phyloP scores from a whole-genome alignment of 2,888 invertebrate genomes.

The Drosophila neotestacea region DNA sequence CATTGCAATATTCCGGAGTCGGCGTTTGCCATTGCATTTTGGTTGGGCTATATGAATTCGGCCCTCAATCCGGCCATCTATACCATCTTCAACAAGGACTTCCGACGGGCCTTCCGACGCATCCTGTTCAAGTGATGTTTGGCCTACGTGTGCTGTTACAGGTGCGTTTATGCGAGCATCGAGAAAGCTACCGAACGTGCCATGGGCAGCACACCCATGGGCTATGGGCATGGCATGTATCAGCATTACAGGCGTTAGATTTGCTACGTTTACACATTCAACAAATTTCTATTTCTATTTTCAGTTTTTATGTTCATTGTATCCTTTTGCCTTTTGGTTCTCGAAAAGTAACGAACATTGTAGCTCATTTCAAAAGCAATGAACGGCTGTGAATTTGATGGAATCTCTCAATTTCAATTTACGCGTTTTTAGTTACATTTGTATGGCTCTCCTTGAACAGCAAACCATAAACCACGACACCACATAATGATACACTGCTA shows the following conservation, averaged over 20 bases:
- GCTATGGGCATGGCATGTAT: constrained; percentile 84
- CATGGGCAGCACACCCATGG: constrained; percentile 86
- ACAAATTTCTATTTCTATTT: background rate
- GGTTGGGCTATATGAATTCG: constrained; percentile 99
- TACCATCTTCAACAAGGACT: constrained; percentile 99
- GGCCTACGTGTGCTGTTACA: constrained; percentile 93
- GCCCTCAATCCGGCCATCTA: constrained; percentile 98
- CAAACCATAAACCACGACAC: constrained; percentile 15
- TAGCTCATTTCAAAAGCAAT: constrained; percentile 84
- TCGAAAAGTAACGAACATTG: constrained; percentile 75
- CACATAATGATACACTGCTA: constrained; percentile 15
- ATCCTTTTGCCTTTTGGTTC: constrained; percentile 1
- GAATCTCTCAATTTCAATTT: constrained; percentile 71
- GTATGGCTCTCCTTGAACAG: constrained; percentile 24
- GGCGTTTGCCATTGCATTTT: constrained; percentile 96
- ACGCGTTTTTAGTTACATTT: constrained; percentile 55
- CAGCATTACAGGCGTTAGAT: constrained; percentile 84
- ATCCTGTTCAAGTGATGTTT: constrained; percentile 98
- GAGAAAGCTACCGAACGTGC: constrained; percentile 86
- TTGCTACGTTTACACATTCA: constrained; percentile 62
- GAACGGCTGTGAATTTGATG: constrained; percentile 84
- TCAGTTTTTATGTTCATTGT: background rate
- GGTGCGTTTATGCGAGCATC: constrained; percentile 88
- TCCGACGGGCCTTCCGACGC: constrained; percentile 96
- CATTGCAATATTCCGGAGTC: constrained; percentile 91